phyloP scores from a whole-genome alignment of 2,113 vertebrate species.

The Bettongia penicillata region DNA sequence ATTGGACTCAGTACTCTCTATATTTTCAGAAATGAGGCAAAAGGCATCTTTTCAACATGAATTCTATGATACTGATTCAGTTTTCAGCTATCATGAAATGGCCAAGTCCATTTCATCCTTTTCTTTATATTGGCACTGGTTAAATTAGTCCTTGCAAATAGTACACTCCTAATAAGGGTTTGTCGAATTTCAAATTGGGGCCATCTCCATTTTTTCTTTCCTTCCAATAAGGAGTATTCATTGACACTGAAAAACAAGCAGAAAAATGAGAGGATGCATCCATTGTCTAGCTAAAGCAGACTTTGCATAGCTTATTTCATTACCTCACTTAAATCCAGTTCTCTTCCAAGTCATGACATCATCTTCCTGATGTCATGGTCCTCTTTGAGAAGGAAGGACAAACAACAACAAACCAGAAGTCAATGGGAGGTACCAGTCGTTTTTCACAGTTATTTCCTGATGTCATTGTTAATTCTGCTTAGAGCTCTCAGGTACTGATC shows the following conservation, averaged over 20 bases:
- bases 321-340: too few species aligned
- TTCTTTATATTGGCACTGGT: neutral
- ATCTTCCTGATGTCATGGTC: too few species aligned
- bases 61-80: neutral
- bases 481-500: accelerated
- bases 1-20: too few species aligned
- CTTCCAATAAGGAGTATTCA: neutral
- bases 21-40: too few species aligned
- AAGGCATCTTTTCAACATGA: neutral
- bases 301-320: too few species aligned
- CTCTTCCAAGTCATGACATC: too few species aligned
- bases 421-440: neutral
- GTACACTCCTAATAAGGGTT: neutral
- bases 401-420: neutral
- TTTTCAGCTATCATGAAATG: neutral
- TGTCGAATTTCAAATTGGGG: neutral
- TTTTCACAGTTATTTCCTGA: neutral
- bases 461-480: neutral
- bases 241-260: neutral
- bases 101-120: neutral
- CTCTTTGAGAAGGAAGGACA: too few species aligned
- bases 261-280: neutral
- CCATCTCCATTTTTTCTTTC: neutral
- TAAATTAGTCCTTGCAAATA: neutral
- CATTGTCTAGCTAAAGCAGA: neutral